phyloP scores from a whole-genome alignment of 2,113 vertebrate genomes.

The Sorex araneus region DNA sequence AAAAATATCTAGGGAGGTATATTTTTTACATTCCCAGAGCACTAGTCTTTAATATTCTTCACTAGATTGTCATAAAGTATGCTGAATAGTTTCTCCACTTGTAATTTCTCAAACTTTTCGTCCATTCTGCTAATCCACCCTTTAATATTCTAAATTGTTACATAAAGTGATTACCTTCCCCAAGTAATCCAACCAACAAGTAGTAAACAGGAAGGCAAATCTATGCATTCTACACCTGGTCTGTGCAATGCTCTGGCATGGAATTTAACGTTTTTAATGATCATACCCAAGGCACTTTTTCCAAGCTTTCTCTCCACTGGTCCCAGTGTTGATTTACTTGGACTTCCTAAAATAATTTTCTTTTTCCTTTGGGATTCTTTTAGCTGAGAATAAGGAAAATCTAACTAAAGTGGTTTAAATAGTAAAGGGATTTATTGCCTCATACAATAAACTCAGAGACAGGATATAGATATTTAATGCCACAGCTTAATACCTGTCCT shows the following conservation, averaged over 20 bases:
- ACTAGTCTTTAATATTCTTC: not conserved
- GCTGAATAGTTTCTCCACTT: not conserved
- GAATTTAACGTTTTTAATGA: not conserved
- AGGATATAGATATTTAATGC: not conserved
- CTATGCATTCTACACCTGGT: not conserved
- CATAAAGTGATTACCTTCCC: conserved; percentile 9
- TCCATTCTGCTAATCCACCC: not conserved
- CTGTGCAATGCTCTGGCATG: no score
- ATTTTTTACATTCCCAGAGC: not conserved
- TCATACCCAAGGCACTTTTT: not conserved
- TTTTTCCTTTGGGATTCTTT: conserved; percentile 1
- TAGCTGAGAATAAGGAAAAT: not conserved
- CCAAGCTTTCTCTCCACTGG: not conserved
- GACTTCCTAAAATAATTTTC: not conserved
- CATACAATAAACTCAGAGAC: not conserved
- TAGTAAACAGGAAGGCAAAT: not conserved
- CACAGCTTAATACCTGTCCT: not conserved
- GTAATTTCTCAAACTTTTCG: not conserved
- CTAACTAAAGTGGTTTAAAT: not conserved
- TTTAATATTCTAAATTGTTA: not conserved
- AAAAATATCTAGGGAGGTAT: no score
- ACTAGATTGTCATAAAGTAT: not conserved
- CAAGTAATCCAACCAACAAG: not conserved
- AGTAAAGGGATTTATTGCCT: not conserved
- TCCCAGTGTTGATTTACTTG: not conserved